Evolutionary conservation across 2,888 invertebrate genomes (phyloP), one percentile per base, ranked within the genome.

Genomic region (Mythimna vitellina): DNA sequence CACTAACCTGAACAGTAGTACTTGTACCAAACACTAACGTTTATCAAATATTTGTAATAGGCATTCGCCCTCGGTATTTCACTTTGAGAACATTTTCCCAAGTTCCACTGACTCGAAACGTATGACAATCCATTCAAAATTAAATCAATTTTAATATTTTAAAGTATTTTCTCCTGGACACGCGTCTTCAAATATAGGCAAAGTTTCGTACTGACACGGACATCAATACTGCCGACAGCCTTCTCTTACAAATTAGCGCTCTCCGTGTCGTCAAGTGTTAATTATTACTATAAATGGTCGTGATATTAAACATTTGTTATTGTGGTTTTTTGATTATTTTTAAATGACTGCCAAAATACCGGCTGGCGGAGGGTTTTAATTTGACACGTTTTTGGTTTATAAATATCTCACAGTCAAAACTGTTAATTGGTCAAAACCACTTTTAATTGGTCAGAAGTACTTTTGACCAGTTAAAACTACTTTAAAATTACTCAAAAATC

Each of bases 21-120:
- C 29, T n/a, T 78, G 22, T 74, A 81, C 60, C 54, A 72, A 46
- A 10, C 56, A 72, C 65, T 76, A 72, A 77, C 80, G 42, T 82
- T 73, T 20, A 80, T 82, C 20, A 86, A 46, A 76, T 82, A 80
- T 22, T 76, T 68, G 49, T 85, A 87, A 70, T 84, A 89, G 10
- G 81, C 71, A n/a, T 81, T 81, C 8, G 84, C 85, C 70, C 85
- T 78, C 63, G 84, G 80, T 77, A 80, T 78, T 58, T 72, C 73
- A 76, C 65, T 67, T 54, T 71, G 56, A 53, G 70, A 17, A 57
- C 73, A 82, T 72, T 35, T n/a, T 60, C 0, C 56, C 66, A 17
- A 65, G 12, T 61, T 17, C 22, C 53, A 57, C 51, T 53, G 46
- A 58, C 53, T 58, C 17, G 42, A 25, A 60, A 17, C 51, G 8